phyloP scores from a whole-genome alignment of 1,140 invertebrate genomes.

The Pinna nobilis region DNA sequence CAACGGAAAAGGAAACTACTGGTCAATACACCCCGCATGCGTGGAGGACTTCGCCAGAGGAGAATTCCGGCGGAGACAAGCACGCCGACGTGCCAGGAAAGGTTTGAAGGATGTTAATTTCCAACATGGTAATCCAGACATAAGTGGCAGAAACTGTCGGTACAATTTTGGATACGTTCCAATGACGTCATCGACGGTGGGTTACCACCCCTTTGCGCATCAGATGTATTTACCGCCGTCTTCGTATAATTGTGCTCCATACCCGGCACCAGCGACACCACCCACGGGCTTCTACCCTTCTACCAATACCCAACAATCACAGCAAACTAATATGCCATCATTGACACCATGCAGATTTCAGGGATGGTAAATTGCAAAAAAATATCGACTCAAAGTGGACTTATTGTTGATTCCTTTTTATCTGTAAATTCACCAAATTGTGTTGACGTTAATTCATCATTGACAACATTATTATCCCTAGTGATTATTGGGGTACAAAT shows the following conservation, averaged over 20 bases:
- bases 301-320: too few species aligned
- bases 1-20: slow-evolving; percentile 97
- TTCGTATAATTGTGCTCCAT: background rate
- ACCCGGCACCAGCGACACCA: background rate
- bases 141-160: background rate
- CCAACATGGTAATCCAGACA: background rate
- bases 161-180: slow-evolving; percentile 54
- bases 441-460: too few species aligned
- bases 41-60: slow-evolving; percentile 95
- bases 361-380: too few species aligned
- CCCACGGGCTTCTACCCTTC: too few species aligned
- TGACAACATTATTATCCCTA: too few species aligned
- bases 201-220: slow-evolving; percentile 50
- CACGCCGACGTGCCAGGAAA: slow-evolving; percentile 80
- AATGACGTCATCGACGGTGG: slow-evolving; percentile 51
- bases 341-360: too few species aligned
- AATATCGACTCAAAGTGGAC: too few species aligned
- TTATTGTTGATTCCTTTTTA: too few species aligned
- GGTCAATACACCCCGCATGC: slow-evolving; percentile 98
- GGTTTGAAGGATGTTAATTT: slow-evolving; percentile 35
- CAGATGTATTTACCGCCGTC: slow-evolving; percentile 1
- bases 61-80: slow-evolving; percentile 94
- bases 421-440: too few species aligned
- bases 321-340: too few species aligned
- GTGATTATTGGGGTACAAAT: too few species aligned